Evolutionary conservation across 2,888 invertebrate genomes (phyloP), one percentile per base, ranked within the genome.

Genomic region (Perizoma flavofasciatum): DNA sequence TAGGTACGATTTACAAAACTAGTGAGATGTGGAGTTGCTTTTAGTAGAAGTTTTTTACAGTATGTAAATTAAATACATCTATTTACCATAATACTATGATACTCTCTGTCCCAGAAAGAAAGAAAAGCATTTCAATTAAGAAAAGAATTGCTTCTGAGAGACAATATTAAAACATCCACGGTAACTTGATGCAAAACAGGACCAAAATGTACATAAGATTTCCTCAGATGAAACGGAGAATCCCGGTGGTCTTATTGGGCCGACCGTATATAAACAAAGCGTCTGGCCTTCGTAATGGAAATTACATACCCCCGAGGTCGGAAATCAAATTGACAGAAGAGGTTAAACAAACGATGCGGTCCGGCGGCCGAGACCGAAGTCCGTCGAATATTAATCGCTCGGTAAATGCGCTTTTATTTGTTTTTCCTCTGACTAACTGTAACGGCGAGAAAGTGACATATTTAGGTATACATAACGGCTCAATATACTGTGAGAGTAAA

Each of bases 291-390:
- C 81, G 79, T 89, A 90, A 90, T 90, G 88, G 89, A 89, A 89
- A 88, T 89, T 89, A 90, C 89, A 89, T 86, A 89, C 86, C 89
- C 83, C 85, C 81, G 86, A 87, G 89, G 88, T 89, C 83, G 87
- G 85, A 87, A 89, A 89, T 90, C 91, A 89, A 92, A 91, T 91
- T 90, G 89, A 89, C 89, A 89, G 89, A 90, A 91, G 89, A 90
- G 88, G 89, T 89, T 92, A 89, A 86, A 89, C 90, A 89, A 91
- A 92, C 90, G 90, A 85, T 83, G 89, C 83, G 90, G 90, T 86
- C 88, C 82, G 83, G 78, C 82, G 81, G 81, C 81, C 78, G 79
- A 81, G 83, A 79, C 83, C 83, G 81, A 74, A 77, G 82, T 84
- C 86, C 81, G 83, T 79, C 84, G 88, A 89, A 88, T 89, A 88